These are phyloP conservation scores for Bos taurus DNA, from an alignment of 2,113 vertebrate genomes.

Conservation along the genomic window DNA sequence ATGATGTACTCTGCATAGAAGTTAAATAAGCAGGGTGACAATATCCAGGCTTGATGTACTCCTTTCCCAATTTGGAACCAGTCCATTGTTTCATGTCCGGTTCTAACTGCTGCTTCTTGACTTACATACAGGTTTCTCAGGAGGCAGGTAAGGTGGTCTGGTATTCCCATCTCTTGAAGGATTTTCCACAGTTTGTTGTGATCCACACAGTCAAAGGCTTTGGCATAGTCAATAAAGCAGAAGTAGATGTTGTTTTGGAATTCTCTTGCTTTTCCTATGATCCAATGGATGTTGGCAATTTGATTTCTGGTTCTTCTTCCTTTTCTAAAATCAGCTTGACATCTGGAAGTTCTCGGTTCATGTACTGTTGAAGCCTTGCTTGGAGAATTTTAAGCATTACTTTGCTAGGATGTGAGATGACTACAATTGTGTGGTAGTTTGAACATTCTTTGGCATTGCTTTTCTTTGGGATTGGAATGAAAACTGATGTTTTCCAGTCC, in stretches of 20 bases:
- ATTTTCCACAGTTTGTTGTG: background rate
- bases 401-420: background rate
- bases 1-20: background rate
- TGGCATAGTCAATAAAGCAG: background rate
- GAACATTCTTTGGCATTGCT: background rate
- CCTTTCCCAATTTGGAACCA: background rate
- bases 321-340: background rate
- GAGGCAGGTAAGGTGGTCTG: background rate
- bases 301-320: background rate
- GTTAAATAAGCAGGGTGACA: background rate
- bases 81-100: background rate
- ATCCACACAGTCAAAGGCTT: background rate
- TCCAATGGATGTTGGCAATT: background rate
- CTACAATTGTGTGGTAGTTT: background rate
- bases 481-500: background rate
- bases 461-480: background rate
- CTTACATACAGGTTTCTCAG: background rate
- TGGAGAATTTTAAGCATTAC: background rate
- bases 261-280: background rate
- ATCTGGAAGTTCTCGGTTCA: background rate
- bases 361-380: background rate
- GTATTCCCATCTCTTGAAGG: background rate
- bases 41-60: background rate
- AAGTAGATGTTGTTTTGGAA: background rate
- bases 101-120: background rate